phyloP scores from a whole-genome alignment of 2,888 invertebrate genomes.

The Lithophane leautieri region DNA sequence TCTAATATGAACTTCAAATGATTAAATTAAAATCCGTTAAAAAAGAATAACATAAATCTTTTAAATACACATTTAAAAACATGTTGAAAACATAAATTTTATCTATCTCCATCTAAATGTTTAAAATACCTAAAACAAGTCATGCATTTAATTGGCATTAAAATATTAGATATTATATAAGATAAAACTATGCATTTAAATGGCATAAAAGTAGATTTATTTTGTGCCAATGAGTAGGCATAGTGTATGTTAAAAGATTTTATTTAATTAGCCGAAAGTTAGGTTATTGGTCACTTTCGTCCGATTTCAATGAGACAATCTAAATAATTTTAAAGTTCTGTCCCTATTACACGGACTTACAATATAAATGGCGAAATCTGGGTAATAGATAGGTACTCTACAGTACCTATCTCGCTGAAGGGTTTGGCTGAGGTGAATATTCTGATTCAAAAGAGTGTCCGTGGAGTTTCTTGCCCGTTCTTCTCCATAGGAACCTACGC shows the following conservation, averaged over 20 bases:
- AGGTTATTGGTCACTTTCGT: background rate
- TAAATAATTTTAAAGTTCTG: too few species aligned
- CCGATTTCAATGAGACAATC: background rate
- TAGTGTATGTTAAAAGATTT: background rate
- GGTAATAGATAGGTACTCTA: too few species aligned
- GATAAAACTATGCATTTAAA: constrained; percentile 26
- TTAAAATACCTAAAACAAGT: constrained; percentile 19
- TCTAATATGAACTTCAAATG: background rate
- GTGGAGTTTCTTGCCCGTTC: too few species aligned
- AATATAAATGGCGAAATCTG: too few species aligned
- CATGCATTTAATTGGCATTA: constrained; percentile 8
- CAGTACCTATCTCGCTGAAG: too few species aligned
- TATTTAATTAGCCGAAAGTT: background rate
- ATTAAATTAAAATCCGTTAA: constrained; percentile 11
- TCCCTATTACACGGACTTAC: too few species aligned
- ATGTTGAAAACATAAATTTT: constrained; percentile 18
- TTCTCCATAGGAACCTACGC: too few species aligned
- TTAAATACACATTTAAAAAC: constrained; percentile 7
- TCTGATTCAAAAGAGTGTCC: too few species aligned
- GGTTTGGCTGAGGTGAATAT: too few species aligned
- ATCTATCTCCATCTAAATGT: background rate
- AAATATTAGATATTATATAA: background rate
- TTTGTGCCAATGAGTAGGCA: background rate
- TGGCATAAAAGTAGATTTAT: background rate
- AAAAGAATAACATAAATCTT: constrained; percentile 16